Base-by-base conservation (phyloP, 2,113 vertebrate species). In the Oryzias celebensis region DNA sequence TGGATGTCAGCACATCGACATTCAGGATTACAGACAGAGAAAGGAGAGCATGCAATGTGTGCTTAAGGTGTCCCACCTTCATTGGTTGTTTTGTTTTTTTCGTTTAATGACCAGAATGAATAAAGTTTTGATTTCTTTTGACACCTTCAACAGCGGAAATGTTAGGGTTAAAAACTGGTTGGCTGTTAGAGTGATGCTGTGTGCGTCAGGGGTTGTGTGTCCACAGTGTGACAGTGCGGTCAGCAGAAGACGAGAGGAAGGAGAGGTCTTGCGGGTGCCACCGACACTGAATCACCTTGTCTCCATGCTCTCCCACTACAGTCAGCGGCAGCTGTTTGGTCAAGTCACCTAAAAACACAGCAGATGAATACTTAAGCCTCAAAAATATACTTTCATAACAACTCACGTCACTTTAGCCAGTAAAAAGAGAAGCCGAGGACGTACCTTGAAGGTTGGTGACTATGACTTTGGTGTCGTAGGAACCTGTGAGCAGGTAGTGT, bases 201-300 rank as follows among this genome's bases (percentile, higher is more conserved):
- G 24, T 22, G 65, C 75, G 87, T 93, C 94, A 92, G 3, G 93
- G 92, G n/a, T 91, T 95, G 89, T 98, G 96, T 56, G 96, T 95
- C 98, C 98, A 99, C 67, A 99, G 95, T 17, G 93, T 98, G 73
- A 99, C 98, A 64, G 96, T 99, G 83, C 96, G 95, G 90, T 99
- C 98, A 68, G 98, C 98, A 52, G 97, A 99, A 2, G 98, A 98
- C 0, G 97, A 98, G 75, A 99, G 90, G 92, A 99, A 99, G 80
- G 98, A 98, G 68, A 98, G 94, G 66, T 99, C 95, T 57, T 96
- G 91, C 0, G 98, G 95, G 73, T 99, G 98, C 98, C 97, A 99
- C 4, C 96, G 90, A 88, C 97, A 99, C 55, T 98, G 97, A 76
- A 98, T 99, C 86, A 99, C 97, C 88, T 99, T 99, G 92, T 98